A percentile compares a stretch with the other conserved stretches of the same genome.
These are phyloP conservation scores for Colletes collaris DNA, from an alignment of 2,888 invertebrate genomes.

Conservation along the genomic window DNA sequence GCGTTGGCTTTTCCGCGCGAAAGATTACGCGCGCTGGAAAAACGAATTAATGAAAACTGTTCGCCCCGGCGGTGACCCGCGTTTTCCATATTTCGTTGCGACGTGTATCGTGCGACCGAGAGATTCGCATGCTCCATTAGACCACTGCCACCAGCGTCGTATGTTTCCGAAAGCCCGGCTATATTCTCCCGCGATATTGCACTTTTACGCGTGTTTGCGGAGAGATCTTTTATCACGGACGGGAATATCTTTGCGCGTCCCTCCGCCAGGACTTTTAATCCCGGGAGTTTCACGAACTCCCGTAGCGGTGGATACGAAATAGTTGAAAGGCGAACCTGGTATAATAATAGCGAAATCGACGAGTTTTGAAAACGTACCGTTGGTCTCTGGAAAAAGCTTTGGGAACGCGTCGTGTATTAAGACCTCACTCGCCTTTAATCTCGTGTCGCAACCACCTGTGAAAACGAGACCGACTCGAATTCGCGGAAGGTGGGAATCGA, in stretches of 20 bases:
- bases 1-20: neutral
- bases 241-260: too few relatives aligned
- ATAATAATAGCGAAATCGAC: too few relatives aligned
- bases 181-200: neutral
- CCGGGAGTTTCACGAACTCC: too few relatives aligned
- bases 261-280: too few relatives aligned
- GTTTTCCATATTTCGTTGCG: too few relatives aligned
- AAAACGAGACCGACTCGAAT: slow-evolving; percentile 19
- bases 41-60: slow-evolving; percentile 16
- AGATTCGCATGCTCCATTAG: neutral
- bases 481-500: slow-evolving; percentile 28
- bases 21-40: neutral
- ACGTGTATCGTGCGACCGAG: too few relatives aligned
- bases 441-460: slow-evolving; percentile 44
- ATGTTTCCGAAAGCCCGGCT: neutral
- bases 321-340: too few relatives aligned
- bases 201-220: too few relatives aligned
- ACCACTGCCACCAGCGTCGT: neutral
- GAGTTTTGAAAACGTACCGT: neutral
- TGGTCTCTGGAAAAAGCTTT: neutral
- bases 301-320: too few relatives aligned
- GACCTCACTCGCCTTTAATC: slow-evolving; percentile 9
- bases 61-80: too few relatives aligned
- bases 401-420: neutral
- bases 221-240: too few relatives aligned